A percentile compares a stretch with the other conserved stretches of the same genome.
phyloP scores from a whole-genome alignment of 2,113 vertebrate species.

The Archilochus colubris region DNA sequence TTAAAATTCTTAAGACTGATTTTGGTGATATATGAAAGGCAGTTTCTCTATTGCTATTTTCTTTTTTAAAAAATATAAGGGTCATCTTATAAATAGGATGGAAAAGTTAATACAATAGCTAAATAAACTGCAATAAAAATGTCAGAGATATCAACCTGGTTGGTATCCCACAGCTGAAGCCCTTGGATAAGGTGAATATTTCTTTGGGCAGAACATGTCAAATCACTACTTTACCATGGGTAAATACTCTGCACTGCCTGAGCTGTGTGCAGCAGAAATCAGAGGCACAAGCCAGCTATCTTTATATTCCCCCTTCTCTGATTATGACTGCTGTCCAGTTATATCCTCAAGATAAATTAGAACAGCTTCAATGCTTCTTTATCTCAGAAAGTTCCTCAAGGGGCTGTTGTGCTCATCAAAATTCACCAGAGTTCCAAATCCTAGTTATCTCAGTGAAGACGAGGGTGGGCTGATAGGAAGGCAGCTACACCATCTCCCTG shows the following conservation, averaged over 20 bases:
- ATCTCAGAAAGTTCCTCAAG: conserved; percentile 24
- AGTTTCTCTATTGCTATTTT: background rate
- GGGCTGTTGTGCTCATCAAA: conserved; percentile 12
- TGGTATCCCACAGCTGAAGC: background rate
- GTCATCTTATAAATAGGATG: background rate
- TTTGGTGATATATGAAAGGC: background rate
- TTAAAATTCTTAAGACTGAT: background rate
- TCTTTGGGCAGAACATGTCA: background rate
- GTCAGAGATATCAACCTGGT: background rate
- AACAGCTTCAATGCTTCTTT: background rate
- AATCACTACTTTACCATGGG: background rate
- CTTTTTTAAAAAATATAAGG: background rate
- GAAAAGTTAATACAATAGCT: background rate
- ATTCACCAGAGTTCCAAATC: conserved; percentile 53
- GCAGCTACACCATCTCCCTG: conserved; percentile 48
- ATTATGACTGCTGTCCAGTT: background rate
- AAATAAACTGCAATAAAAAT: background rate
- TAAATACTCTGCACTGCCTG: background rate
- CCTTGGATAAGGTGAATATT: background rate
- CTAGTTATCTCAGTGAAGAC: conserved; percentile 40
- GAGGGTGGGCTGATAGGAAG: conserved; percentile 59
- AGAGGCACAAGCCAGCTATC: background rate
- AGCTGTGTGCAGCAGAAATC: background rate
- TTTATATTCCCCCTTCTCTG: conserved; percentile 10
- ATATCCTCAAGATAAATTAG: conserved; percentile 35